Percentiles rank a stretch among this genome's conserved stretches.
Evolutionary conservation across 2,797 vertebrate genomes (phyloP).

Genomic region (Margarornis squamiger): DNA sequence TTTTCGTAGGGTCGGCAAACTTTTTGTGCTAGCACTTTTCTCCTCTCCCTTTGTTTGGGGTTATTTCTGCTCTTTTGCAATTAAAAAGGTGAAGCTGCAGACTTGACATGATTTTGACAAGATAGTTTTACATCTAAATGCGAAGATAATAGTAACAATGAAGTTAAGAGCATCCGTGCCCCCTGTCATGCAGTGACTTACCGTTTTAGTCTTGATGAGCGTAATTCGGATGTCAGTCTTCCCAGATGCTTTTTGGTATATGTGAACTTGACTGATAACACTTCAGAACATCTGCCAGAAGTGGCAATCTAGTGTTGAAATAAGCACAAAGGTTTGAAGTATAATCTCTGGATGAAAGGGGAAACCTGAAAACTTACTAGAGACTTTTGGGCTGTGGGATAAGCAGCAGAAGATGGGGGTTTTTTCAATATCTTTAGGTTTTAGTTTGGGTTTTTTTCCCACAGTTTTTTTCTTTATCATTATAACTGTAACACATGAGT

Average conservation of each 20-base stretch:
- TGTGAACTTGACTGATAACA: neutral
- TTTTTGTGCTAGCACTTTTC: neutral
- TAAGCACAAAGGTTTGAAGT: neutral
- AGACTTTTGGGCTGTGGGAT: neutral
- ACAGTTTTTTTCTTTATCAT: neutral
- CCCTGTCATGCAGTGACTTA: neutral
- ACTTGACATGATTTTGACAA: neutral
- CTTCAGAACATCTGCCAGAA: neutral
- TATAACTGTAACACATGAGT: neutral
- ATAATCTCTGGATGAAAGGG: neutral
- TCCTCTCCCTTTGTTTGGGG: neutral
- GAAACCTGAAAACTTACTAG: neutral
- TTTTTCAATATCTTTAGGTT: neutral
- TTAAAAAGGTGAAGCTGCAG: neutral
- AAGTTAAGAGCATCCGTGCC: neutral
- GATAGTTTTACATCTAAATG: neutral
- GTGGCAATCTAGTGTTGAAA: neutral
- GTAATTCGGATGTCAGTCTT: neutral
- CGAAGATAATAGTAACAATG: neutral
- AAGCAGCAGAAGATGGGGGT: rapidly evolving
- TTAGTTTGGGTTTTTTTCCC: neutral
- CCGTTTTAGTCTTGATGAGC: neutral
- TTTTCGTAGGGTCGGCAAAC: neutral
- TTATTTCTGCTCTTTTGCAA: neutral
- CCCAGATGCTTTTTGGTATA: neutral